Percentiles rank a stretch among this genome's conserved stretches.
phyloP scores from a whole-genome alignment of 1,140 invertebrate genomes.

The Mactra quadrangularis region DNA sequence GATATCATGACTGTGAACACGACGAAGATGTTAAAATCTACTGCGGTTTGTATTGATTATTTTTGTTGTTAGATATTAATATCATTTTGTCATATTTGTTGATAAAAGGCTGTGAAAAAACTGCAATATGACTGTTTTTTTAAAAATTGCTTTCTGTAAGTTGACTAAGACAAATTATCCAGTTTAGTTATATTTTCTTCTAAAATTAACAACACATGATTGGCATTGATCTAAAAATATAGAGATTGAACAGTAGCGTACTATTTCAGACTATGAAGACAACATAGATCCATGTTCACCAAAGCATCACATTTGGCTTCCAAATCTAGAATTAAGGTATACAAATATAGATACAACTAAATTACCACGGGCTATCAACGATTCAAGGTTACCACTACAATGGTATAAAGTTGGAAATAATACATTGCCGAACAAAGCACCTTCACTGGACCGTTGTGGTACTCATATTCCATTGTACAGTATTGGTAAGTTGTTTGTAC shows the following conservation, averaged over 20 bases:
- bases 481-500: not conserved
- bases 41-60: conserved; percentile 60
- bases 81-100: no score
- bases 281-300: conserved; percentile 17
- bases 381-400: conserved; percentile 5
- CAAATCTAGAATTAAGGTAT: conserved; percentile 2
- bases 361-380: not conserved
- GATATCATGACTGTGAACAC: conserved; percentile 88
- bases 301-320: not conserved
- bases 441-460: conserved; percentile 8
- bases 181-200: no score
- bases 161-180: no score
- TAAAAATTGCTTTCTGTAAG: no score
- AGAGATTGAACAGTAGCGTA: no score
- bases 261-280: no score
- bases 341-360: not conserved
- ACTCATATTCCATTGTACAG: conserved; percentile 33
- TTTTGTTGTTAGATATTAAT: no score
- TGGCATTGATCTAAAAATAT: no score
- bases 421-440: conserved; percentile 3
- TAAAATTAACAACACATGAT: no score
- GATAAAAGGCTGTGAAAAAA: no score
- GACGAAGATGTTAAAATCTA: conserved; percentile 86
- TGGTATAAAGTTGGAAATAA: conserved; percentile 54
- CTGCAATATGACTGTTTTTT: no score